Base-by-base conservation (phyloP, 2,888 invertebrate species). In the Cordilura impudica region DNA sequence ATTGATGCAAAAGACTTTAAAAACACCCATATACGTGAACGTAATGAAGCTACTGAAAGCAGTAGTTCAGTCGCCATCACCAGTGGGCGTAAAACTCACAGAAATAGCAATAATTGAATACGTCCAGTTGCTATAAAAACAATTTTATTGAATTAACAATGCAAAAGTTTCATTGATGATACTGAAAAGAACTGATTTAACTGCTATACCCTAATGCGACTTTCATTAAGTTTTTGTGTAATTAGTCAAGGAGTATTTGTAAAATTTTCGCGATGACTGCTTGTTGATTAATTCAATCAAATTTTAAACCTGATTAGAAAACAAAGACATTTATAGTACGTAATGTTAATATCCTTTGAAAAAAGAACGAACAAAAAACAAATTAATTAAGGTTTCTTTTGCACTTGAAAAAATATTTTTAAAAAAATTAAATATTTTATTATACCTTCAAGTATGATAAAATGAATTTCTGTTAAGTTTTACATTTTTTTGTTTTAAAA, bases 41-140 rank as follows among this genome's bases (percentile, higher is more conserved):
- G 86, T 69, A 84, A 84, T 65, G 87, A 87, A 76, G 84, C 85
- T 70, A 82, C 83, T 51, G 85, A 85, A 67, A 84, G 84, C 78
- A 83, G 84, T 81, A 85, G 83, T 79, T 82, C 84, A 67, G 82
- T 73, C 67, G 82, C 81, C 77, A 78, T 58, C 60, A 51, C 61
- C 5, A 86, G 83, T 69, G 86, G 86, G 71, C 88, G 90, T 56
- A 89, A 88, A 84, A 83, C 88, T 78, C 85, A 86, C 76, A 85
- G 88, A 31, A 89, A 87, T 80, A 87, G 85, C 83, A 76, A 70
- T 85, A 86, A 82, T 84, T 84, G 81, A 67, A 58, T 56, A 63
- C 67, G 49, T 81, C 73, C 65, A 58, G 49, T 69, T 74, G 10
- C n/a, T 66, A 54, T 35, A 12, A 18, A 21, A 19, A 35, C 8